A percentile compares a stretch with the other conserved stretches of the same genome.
Conservation (phyloP, 2,797 vertebrate genomes). For the Nyctalus aviator region DNA sequence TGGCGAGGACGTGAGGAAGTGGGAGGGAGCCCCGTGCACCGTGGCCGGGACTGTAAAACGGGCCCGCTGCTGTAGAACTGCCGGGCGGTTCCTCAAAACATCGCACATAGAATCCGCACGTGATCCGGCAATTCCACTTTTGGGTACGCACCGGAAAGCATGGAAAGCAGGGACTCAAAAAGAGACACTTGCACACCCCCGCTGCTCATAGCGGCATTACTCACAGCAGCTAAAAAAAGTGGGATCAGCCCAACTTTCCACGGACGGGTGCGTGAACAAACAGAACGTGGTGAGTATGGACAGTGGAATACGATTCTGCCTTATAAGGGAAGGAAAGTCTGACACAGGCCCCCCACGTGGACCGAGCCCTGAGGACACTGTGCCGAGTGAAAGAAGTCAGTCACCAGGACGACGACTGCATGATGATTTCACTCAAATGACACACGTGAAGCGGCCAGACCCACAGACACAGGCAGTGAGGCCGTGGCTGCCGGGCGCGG, state of each 20-base stretch:
- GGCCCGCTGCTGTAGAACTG: background rate
- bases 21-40: background rate
- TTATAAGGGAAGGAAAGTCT: conserved; percentile 10
- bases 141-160: background rate
- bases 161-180: background rate
- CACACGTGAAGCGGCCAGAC: background rate
- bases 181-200: background rate
- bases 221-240: background rate
- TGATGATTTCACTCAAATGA: background rate
- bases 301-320: background rate
- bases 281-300: background rate
- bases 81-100: background rate
- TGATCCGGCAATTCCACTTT: background rate
- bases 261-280: background rate
- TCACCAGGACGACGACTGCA: background rate
- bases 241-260: background rate
- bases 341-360: accelerated
- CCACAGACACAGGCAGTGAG: background rate
- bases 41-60: background rate
- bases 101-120: background rate
- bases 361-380: background rate
- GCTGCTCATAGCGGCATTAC: background rate
- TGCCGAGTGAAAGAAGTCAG: background rate
- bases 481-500: background rate
- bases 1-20: background rate